phyloP scores from a whole-genome alignment of 2,888 invertebrate genomes.

The Drosophila kambysellisi region DNA sequence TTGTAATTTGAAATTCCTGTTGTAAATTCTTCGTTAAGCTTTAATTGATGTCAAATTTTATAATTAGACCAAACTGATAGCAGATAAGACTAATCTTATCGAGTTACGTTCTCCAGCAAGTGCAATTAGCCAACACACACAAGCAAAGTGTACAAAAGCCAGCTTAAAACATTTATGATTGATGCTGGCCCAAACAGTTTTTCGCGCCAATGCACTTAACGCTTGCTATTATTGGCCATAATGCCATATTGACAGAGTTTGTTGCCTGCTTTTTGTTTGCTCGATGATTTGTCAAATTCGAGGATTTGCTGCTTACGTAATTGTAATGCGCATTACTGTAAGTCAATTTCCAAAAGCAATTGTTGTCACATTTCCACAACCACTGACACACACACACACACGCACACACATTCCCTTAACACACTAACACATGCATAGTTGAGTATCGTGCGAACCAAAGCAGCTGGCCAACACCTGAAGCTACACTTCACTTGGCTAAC shows the following conservation, averaged over 20 bases:
- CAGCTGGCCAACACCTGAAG: slow-evolving; percentile 70
- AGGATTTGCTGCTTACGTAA: slow-evolving; percentile 61
- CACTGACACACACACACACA: not conserved
- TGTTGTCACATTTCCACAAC: slow-evolving; percentile 29
- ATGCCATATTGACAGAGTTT: slow-evolving; percentile 55
- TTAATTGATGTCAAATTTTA: slow-evolving; percentile 63
- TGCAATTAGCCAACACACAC: slow-evolving; percentile 61
- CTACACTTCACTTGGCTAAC: slow-evolving; percentile 58
- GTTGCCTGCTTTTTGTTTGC: slow-evolving; percentile 50
- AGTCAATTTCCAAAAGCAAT: slow-evolving; percentile 43
- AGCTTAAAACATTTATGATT: slow-evolving; percentile 72
- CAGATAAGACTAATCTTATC: slow-evolving; percentile 56
- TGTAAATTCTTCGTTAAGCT: slow-evolving; percentile 59
- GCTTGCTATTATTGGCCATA: slow-evolving; percentile 31
- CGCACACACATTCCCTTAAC: not conserved
- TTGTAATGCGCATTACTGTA: slow-evolving; percentile 50
- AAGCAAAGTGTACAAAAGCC: slow-evolving; percentile 26
- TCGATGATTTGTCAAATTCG: slow-evolving; percentile 69
- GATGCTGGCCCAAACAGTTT: slow-evolving; percentile 57
- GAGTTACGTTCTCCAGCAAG: slow-evolving; percentile 50
- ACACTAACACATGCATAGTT: not conserved
- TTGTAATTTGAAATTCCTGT: slow-evolving; percentile 6
- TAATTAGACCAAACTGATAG: slow-evolving; percentile 59
- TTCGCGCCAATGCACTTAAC: slow-evolving; percentile 33
- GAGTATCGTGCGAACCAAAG: slow-evolving; percentile 58